phyloP scores from a whole-genome alignment of 2,113 vertebrate genomes.

The Galeopterus variegatus region DNA sequence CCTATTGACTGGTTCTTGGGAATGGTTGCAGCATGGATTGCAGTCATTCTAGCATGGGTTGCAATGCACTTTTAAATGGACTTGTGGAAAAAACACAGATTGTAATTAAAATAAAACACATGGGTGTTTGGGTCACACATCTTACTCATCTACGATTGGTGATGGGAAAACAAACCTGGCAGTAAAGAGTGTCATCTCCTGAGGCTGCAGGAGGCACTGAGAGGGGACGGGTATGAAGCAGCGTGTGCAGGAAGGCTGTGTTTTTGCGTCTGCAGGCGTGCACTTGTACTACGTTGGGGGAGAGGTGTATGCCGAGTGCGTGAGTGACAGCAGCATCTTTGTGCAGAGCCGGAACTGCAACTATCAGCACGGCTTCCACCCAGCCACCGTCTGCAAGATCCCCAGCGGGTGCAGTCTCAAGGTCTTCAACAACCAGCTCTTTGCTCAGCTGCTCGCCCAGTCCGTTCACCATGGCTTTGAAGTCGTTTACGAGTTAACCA shows the following conservation, averaged over 20 bases:
- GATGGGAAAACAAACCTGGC: neutral
- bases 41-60: neutral
- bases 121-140: neutral
- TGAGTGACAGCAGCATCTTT: constrained; percentile 99
- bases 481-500: constrained; percentile 98
- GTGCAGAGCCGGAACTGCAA: constrained; percentile 99
- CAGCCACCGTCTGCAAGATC: constrained; percentile 98
- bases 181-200: fast-evolving
- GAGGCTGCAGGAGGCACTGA: too few species aligned
- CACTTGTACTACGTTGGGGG: constrained; percentile 98
- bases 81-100: neutral
- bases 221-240: neutral
- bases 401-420: constrained; percentile 99
- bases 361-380: constrained; percentile 98
- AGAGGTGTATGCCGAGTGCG: constrained; percentile 97
- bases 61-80: neutral
- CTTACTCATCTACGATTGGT: neutral
- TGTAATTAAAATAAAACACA: neutral
- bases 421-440: constrained; percentile 99
- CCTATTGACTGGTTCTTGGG: neutral
- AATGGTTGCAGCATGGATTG: neutral
- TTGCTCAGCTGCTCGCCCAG: constrained; percentile 97
- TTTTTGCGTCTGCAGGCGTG: constrained; percentile 89
- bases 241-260: neutral
- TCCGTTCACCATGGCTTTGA: constrained; percentile 98